Conservation (phyloP, 2,888 invertebrate genomes). For the Dysmachus trigonus region DNA sequence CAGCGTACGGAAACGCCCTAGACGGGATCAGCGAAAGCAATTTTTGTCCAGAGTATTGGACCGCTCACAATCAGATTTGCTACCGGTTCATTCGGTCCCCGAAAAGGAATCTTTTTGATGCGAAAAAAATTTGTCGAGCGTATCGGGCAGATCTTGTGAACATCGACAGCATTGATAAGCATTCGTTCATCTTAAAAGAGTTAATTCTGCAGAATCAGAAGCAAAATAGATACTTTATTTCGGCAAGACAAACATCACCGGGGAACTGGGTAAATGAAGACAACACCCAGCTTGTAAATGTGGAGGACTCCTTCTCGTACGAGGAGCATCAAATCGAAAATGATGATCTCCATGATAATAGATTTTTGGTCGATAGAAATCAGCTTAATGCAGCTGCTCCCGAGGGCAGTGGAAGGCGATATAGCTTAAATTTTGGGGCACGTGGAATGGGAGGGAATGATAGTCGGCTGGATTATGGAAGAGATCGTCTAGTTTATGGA, state of each 20-base stretch:
- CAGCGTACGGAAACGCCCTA: conserved; percentile 4
- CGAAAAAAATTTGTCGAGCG: conserved; percentile 83
- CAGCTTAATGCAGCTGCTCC: neutral
- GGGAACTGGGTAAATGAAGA: conserved; percentile 89
- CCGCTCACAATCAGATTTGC: conserved; percentile 81
- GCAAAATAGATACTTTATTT: conserved; percentile 87
- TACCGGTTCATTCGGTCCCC: conserved; percentile 92
- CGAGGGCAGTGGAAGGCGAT: neutral
- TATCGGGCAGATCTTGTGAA: conserved; percentile 83
- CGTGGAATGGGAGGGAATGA: conserved; percentile 55
- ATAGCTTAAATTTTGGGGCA: neutral
- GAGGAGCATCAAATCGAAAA: conserved; percentile 66
- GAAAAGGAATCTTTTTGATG: conserved; percentile 79
- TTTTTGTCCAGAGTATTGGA: conserved; percentile 87
- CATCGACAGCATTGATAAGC: conserved; percentile 84
- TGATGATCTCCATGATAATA: conserved; percentile 61
- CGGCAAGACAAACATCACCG: conserved; percentile 77
- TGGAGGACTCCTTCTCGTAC: conserved; percentile 85
- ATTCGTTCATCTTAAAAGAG: conserved; percentile 84
- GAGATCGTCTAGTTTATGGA: conserved; percentile 82
- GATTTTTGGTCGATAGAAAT: conserved; percentile 55
- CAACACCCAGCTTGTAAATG: conserved; percentile 77
- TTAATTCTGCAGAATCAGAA: conserved; percentile 85
- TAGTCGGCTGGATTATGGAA: conserved; percentile 64
- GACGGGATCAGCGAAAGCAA: conserved; percentile 58